These are phyloP conservation scores for Thymallus thymallus DNA, from an alignment of 2,113 vertebrate species.

Conservation along the genomic window DNA sequence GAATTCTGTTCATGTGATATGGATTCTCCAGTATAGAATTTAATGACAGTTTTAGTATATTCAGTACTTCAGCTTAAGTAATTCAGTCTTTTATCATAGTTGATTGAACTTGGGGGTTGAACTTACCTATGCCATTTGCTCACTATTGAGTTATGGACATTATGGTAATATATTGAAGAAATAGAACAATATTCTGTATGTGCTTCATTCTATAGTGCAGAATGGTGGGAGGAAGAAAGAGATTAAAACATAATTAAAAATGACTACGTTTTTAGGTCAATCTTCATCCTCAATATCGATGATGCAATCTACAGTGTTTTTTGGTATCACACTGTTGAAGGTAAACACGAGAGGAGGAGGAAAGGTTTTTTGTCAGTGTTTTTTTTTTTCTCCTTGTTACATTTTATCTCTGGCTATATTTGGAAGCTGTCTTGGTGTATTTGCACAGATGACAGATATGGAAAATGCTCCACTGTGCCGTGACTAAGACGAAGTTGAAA, in stretches of 20 bases:
- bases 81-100: not conserved
- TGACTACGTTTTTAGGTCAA: conserved; percentile 41
- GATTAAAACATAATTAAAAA: not conserved
- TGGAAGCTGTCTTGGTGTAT: conserved; percentile 26
- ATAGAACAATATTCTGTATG: not conserved
- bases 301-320: conserved; percentile 31
- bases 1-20: not conserved
- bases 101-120: not conserved
- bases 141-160: too few species aligned
- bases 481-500: not conserved
- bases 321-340: conserved; percentile 18
- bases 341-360: conserved; percentile 25
- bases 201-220: not conserved
- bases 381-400: conserved; percentile 19
- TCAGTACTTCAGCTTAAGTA: not conserved
- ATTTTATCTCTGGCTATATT: conserved; percentile 38
- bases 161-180: too few species aligned
- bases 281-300: conserved; percentile 33
- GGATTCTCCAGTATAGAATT: not conserved
- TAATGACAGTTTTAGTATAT: not conserved
- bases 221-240: not conserved
- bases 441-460: conserved; percentile 45
- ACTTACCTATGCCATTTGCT: not conserved
- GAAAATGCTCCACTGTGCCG: conserved; percentile 26
- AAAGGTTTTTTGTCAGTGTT: conserved; percentile 20